Conservation (phyloP, 2,797 vertebrate species). For the Glossophaga mutica region DNA sequence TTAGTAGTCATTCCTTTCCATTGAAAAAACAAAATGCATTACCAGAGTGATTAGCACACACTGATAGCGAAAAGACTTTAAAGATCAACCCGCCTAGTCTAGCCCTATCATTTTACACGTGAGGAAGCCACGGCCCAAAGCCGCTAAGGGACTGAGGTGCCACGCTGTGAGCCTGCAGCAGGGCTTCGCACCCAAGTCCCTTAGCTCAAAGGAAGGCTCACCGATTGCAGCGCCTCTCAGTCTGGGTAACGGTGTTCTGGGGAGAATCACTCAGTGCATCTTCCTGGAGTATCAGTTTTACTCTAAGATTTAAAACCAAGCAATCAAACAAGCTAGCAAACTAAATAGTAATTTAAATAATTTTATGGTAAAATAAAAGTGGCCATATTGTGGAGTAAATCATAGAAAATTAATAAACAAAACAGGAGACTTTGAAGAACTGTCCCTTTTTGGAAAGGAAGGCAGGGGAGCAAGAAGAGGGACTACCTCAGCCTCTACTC, state of each 20-base stretch:
- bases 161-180: background rate
- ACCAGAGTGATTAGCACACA: background rate
- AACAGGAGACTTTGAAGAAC: constrained; percentile 15
- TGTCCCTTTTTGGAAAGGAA: background rate
- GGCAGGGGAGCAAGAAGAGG: background rate
- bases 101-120: background rate
- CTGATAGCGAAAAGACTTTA: background rate
- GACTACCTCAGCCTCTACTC: background rate
- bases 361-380: background rate
- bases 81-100: background rate
- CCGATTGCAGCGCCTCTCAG: rapidly evolving
- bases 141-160: background rate
- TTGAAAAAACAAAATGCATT: background rate
- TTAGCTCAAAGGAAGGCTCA: background rate
- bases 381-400: background rate
- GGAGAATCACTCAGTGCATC: background rate
- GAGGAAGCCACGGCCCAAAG: background rate
- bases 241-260: background rate
- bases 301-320: constrained; percentile 6
- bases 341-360: constrained; percentile 23
- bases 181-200: too few relatives aligned
- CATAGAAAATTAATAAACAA: background rate
- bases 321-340: background rate
- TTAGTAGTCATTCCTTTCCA: background rate
- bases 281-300: background rate